phyloP scores from a whole-genome alignment of 2,113 vertebrate genomes.

The Anguilla rostrata region DNA sequence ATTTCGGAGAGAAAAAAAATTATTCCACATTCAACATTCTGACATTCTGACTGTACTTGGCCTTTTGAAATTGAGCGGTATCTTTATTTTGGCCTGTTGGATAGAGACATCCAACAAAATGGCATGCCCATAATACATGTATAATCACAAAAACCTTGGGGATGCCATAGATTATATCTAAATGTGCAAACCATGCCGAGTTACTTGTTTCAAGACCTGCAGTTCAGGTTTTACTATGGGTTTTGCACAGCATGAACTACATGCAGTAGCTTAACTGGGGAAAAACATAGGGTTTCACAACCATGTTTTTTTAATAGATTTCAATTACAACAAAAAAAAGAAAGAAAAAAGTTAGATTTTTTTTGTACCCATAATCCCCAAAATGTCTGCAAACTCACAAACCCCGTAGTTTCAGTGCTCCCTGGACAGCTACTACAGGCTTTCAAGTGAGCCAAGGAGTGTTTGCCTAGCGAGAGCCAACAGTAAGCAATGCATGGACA shows the following conservation, averaged over 20 bases:
- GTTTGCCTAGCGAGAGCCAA: not conserved
- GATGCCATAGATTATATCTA: not conserved
- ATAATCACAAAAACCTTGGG: constrained; percentile 9
- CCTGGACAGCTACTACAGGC: not conserved
- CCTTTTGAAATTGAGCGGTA: too few relatives aligned
- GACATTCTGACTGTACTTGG: too few relatives aligned
- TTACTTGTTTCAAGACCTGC: not conserved
- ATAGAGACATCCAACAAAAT: not conserved
- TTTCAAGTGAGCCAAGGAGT: not conserved
- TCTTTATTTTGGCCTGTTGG: not conserved
- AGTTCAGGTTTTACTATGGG: constrained; percentile 6
- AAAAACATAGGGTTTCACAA: not conserved
- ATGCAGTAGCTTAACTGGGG: not conserved
- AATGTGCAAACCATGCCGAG: not conserved
- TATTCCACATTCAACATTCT: too few relatives aligned
- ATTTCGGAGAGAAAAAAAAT: too few relatives aligned
- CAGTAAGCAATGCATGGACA: constrained; percentile 13
- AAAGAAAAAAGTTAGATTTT: not conserved
- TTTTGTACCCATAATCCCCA: not conserved
- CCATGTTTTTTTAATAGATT: constrained; percentile 19
- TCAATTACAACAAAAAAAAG: constrained; percentile 4
- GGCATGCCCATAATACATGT: not conserved
- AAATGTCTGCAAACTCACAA: constrained; percentile 1
- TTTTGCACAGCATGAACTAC: too few relatives aligned
- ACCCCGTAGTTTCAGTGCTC: constrained; percentile 4